Conservation (phyloP, 2,888 invertebrate species). For the Luperina nickerlii region DNA sequence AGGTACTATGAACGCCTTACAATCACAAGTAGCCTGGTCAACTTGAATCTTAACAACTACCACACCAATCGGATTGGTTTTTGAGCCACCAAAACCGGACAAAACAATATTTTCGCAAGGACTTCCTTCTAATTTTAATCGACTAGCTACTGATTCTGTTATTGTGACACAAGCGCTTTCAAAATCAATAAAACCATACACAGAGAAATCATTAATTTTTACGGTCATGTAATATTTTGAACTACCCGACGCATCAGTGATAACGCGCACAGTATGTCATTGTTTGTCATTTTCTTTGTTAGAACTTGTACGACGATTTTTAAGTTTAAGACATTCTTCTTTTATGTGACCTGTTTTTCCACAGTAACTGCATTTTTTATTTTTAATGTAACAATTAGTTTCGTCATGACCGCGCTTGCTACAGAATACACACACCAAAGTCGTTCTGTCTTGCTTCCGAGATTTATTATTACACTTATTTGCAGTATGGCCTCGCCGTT, state of each 20-base stretch:
- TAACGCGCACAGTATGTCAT: not conserved
- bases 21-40: not conserved
- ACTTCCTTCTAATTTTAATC: not conserved
- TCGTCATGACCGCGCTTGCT: not conserved
- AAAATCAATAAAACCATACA: not conserved
- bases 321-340: conserved; percentile 5
- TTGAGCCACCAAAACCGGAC: not conserved
- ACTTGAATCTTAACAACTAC: not conserved
- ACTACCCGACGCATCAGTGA: no score
- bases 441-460: not conserved
- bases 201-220: no score
- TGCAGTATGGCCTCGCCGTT: not conserved
- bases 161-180: conserved; percentile 3
- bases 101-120: not conserved
- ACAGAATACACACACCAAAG: not conserved
- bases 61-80: not conserved
- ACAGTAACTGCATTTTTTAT: not conserved
- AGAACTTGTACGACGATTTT: not conserved
- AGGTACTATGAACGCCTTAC: not conserved
- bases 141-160: not conserved
- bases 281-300: conserved; percentile 12
- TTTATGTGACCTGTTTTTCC: not conserved
- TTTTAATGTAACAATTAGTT: not conserved
- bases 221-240: no score
- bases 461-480: conserved; percentile 15